Evolutionary conservation across 1,140 invertebrate genomes (phyloP).

Genomic region (Sarcophaga bullata): DNA sequence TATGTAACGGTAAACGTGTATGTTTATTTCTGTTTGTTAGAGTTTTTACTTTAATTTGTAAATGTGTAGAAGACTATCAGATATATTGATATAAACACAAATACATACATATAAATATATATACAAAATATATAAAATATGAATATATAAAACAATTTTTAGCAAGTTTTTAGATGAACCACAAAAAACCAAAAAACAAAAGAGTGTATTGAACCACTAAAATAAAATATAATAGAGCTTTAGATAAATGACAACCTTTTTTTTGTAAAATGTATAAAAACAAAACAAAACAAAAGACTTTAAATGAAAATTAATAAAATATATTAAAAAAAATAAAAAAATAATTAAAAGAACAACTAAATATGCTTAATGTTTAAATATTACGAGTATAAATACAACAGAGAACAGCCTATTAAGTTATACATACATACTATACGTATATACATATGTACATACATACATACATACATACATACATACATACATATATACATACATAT

Average conservation of each 20-base stretch:
- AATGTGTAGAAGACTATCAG: slow-evolving; percentile 21
- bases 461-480: background rate
- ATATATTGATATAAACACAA: background rate
- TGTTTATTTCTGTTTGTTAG: background rate
- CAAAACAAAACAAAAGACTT: background rate
- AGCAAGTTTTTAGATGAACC: background rate
- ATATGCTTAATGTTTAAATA: background rate
- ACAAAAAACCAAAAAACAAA: background rate
- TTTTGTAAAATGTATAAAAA: slow-evolving; percentile 8
- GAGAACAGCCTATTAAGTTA: background rate
- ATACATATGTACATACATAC: background rate
- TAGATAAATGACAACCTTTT: background rate
- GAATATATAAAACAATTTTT: background rate
- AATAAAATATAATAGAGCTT: background rate
- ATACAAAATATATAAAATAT: background rate
- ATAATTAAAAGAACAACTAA: background rate
- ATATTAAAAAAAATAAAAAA: background rate
- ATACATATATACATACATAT: background rate
- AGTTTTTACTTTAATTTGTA: background rate
- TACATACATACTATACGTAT: background rate
- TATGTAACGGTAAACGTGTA: background rate
- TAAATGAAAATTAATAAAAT: background rate
- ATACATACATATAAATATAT: too few species aligned
- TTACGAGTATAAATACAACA: background rate
- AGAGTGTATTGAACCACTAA: too few species aligned